Evolutionary conservation across 1,140 invertebrate species (phyloP), one percentile per base, ranked within the genome.

Genomic region (Rhagoletis pomonella): DNA sequence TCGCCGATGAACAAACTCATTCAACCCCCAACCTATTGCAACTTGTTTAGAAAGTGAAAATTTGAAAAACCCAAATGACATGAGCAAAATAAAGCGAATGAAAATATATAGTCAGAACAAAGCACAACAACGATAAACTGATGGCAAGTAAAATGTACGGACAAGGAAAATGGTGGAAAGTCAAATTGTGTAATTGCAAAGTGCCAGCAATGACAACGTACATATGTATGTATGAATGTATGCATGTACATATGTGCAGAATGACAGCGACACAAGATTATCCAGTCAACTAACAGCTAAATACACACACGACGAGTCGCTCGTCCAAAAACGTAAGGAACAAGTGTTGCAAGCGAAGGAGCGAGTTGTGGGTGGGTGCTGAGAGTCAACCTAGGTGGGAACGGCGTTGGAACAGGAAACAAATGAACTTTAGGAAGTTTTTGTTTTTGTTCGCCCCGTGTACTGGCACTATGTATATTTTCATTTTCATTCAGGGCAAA

Each of bases 401-500:
- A 58, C 73, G 10, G 9, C n/a, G 47, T 19, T 77, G 73, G 44
- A 17, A 50, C 17, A 42, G 47, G 47, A 77, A 55, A 77, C 10
- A 77, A 77, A 77, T 77, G 69, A 55, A 50, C 44, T 81, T 81
- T 55, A 2, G 1, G 6, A 44, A 47, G 69, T 47, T 50, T 50
- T 73, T 81, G n/a, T 81, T 81, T 17, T 55, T 29, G 47, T 58
- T 50, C 73, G 0, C 19, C 55, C 44, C 47, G 44, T 55, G n/a
- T 47, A 81, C 14, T 14, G 17, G 3, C 73, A 50, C 47, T 81
- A 81, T 47, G 29, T 17, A 12, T 67, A 62, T 81, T 81, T 81
- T 55, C 73, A 81, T 19, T 81, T 81, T 81, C 73, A 81, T 81
- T 81, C 73, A 81, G n/a, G 17, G 73, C 73, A 81, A 44, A 73